Percentiles rank a stretch among this genome's conserved stretches.
phyloP scores from a whole-genome alignment of 2,797 vertebrate genomes.

The Delichon dasypus region DNA sequence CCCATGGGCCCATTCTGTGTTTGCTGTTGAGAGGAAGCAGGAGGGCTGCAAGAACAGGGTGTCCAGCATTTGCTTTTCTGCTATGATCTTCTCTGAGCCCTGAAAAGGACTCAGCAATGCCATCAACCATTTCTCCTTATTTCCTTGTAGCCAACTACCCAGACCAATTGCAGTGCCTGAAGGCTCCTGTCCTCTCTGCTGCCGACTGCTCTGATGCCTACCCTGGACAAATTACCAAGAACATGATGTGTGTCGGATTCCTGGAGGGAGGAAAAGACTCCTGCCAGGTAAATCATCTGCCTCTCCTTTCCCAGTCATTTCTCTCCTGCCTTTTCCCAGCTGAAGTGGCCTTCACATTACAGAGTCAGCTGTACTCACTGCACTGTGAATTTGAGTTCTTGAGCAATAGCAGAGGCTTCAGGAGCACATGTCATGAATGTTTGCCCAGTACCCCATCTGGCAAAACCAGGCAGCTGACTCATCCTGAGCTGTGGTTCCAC shows the following conservation, averaged over 20 bases:
- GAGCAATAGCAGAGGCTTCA: background rate
- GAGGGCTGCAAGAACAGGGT: background rate
- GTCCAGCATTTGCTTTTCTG: background rate
- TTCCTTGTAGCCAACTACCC: slow-evolving; percentile 38
- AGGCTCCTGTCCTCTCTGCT: background rate
- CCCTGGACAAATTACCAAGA: slow-evolving; percentile 22
- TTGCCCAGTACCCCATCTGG: rapidly evolving
- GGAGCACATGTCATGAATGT: background rate
- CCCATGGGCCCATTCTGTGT: background rate
- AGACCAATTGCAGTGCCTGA: slow-evolving; percentile 27
- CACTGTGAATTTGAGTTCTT: background rate
- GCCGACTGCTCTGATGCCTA: background rate
- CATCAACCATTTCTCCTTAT: background rate
- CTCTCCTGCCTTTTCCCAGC: background rate
- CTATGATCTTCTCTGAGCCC: rapidly evolving
- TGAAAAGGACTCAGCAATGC: background rate
- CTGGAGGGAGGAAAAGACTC: slow-evolving; percentile 62
- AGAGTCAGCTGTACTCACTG: background rate
- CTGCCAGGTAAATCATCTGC: slow-evolving; percentile 47
- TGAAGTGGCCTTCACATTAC: background rate
- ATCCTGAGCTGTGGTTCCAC: background rate
- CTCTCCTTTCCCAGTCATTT: background rate
- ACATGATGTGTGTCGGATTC: slow-evolving; percentile 51
- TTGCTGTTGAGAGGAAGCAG: background rate
- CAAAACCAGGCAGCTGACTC: background rate